These are phyloP conservation scores for Elysia crispata DNA, from an alignment of 2,888 invertebrate species.

Conservation along the genomic window DNA sequence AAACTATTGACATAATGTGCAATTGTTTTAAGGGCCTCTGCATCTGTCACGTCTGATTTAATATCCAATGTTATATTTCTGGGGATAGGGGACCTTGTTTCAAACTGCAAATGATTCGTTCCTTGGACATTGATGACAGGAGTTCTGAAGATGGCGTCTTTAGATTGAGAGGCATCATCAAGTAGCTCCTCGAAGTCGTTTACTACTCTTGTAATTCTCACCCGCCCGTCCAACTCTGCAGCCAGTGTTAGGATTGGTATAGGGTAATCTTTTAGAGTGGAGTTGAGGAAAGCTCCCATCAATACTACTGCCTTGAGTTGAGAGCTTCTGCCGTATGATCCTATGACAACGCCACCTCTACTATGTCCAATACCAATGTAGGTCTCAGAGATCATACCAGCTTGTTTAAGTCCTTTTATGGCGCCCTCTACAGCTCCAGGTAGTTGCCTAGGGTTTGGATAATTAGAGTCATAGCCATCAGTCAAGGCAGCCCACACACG, in stretches of 20 bases:
- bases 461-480: constrained; percentile 57
- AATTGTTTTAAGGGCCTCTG: constrained; percentile 56
- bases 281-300: constrained; percentile 61
- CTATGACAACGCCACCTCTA: constrained; percentile 63
- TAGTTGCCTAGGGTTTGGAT: constrained; percentile 60
- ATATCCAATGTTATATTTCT: constrained; percentile 58
- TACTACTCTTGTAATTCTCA: constrained; percentile 62
- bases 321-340: constrained; percentile 53
- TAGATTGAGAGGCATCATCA: constrained; percentile 27
- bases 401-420: constrained; percentile 48
- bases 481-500: constrained; percentile 62
- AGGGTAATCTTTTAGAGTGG: constrained; percentile 58
- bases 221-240: constrained; percentile 66
- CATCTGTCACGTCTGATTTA: constrained; percentile 56
- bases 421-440: constrained; percentile 54
- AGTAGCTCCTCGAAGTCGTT: constrained; percentile 60
- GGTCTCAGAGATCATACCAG: constrained; percentile 59
- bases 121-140: constrained; percentile 63
- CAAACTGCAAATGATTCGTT: constrained; percentile 62
- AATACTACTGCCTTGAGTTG: constrained; percentile 60
- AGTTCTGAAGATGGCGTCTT: constrained; percentile 53
- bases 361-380: constrained; percentile 67
- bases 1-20: constrained; percentile 56
- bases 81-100: constrained; percentile 61
- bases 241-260: too few species aligned